Evolutionary conservation across 1,140 invertebrate species (phyloP).

Genomic region (Ceratoteleas bidentatus): DNA sequence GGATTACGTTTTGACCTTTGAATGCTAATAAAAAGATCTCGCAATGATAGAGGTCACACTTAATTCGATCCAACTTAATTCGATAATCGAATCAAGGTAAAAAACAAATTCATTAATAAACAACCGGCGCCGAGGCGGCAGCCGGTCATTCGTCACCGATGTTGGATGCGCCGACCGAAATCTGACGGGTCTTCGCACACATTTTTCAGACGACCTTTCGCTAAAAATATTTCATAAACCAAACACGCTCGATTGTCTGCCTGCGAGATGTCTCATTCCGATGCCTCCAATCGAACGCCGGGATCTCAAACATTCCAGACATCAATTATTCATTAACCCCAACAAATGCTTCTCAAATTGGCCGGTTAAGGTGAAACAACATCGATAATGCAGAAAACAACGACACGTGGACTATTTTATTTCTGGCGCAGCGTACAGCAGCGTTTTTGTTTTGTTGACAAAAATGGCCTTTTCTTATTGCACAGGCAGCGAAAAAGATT

Average conservation of each 20-base stretch:
- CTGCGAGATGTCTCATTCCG: constrained; percentile 27
- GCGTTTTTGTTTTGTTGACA: too few relatives aligned
- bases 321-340: constrained; percentile 41
- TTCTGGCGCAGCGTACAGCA: too few relatives aligned
- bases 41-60: too few relatives aligned
- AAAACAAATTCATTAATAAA: too few relatives aligned
- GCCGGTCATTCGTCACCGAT: not conserved
- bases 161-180: not conserved
- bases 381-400: too few relatives aligned
- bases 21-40: too few relatives aligned
- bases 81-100: not conserved
- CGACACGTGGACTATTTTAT: too few relatives aligned
- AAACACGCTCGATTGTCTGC: constrained; percentile 9
- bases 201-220: constrained; percentile 20
- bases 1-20: too few relatives aligned
- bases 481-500: too few relatives aligned
- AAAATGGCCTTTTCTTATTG: too few relatives aligned
- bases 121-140: too few relatives aligned
- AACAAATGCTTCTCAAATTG: constrained; percentile 9
- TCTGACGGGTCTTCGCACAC: not conserved
- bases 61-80: not conserved
- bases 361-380: constrained; percentile 2
- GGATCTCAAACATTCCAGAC: constrained; percentile 28
- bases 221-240: constrained; percentile 42
- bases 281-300: constrained; percentile 21